Base-by-base conservation (phyloP, 2,888 invertebrate genomes). In the Apamea anceps region DNA sequence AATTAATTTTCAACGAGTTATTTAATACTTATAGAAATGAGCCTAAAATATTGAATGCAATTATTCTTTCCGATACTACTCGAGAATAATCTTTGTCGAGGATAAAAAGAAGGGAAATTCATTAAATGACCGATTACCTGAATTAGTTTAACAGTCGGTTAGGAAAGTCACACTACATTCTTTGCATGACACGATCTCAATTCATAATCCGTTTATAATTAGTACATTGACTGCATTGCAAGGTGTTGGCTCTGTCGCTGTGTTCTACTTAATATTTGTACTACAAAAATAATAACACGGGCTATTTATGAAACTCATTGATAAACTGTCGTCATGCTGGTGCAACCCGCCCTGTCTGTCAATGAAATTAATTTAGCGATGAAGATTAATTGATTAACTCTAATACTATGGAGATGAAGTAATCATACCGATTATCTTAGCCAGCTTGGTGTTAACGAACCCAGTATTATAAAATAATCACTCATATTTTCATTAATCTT, bases 131-230 rank as follows among this genome's bases (percentile, higher is more conserved):
- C 18, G 10, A 42, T 4, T n/a, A 10, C 18, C 28, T 0, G 3
- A 37, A 42, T 62, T 37, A 48, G 10, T 72, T 67, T 15, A 37
- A 10, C 25, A 51, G n/a, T 48, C 7, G 18, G 13, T 72, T 68
- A 60, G 62, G 6, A 51, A 71, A 84, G 1, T 48, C 21, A 4
- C 7, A 32, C 42, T n/a, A 28, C 2, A 60, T 51, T 48, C 51
- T 57, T 62, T 18, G n/a, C 15, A 25, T 25, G 21, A 60, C 42
- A 32, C 37, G 32, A 32, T 72, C 51, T 54, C 60, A 60, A 86
- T 78, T 65, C 21, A 70, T 83, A 70, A 73, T 79, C 74, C 15
- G 32, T 72, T 65, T 73, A 82, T 65, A 86, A 75, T 78, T 86
- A 77, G 74, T 72, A 74, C 45, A 74, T 82, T 72, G 77, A 75